Base-by-base conservation (phyloP, 2,888 invertebrate genomes). In the Lottia scabra region DNA sequence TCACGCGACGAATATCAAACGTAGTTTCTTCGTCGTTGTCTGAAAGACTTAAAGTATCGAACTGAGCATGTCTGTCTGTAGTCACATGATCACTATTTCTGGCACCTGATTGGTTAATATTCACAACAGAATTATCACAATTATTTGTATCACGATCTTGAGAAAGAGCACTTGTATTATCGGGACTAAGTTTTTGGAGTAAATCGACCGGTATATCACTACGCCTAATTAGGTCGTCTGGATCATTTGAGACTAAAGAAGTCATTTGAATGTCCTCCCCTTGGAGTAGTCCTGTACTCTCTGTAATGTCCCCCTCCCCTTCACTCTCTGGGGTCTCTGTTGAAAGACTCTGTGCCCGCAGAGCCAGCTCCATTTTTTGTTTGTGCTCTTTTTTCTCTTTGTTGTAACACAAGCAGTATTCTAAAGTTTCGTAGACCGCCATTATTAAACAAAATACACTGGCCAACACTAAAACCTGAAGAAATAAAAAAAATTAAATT, bases 331-430 rank as follows among this genome's bases (percentile, higher is more conserved):
- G 6, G 13, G 63, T 56, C 19, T 44, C 38, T 64, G 27, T 63
- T 19, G 77, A 68, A 13, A 81, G 65, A 38, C 67, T 45, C 16
- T 77, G 80, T 1, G 79, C 81, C 16, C 77, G 71, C 63, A 68
- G 76, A 1, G 71, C 46, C 13, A 79, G 67, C 19, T 73, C 74
- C 56, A 76, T 71, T 23, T 75, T 62, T 43, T 75, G 76, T 30
- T 75, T 66, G 12, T 84, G 78, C 68, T 85, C 83, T 67, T 81
- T 78, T 68, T 88, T 88, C 73, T 88, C 88, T 0, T 87, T 86
- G 44, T 83, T 77, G 76, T 87, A 88, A 75, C 88, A 88, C 56
- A 83, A 76, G 0, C 83, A 68, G 75, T 87, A 88, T 71, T 88
- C 88, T 6, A 87, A 69, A 13, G 84, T 83, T 72, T 88, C 86